These are phyloP conservation scores for Oreochromis grahami DNA, from an alignment of 2,797 vertebrate species.

Conservation along the genomic window DNA sequence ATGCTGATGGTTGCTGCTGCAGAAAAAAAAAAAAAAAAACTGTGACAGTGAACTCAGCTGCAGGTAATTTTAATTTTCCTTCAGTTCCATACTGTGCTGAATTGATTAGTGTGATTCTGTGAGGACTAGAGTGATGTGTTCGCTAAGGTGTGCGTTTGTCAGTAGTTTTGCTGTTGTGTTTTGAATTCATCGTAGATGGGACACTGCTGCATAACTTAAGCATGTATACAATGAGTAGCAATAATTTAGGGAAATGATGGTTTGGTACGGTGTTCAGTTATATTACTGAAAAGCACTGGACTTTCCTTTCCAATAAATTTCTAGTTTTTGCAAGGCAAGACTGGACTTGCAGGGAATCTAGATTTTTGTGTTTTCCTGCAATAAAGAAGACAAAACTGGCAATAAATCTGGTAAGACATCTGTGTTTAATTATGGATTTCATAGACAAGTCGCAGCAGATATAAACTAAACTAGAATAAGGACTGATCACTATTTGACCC, in stretches of 20 bases:
- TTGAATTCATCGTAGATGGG: accelerated
- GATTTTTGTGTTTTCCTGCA: not conserved
- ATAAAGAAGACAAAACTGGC: not conserved
- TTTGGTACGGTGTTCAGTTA: not conserved
- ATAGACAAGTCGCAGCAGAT: not conserved
- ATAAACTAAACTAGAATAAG: not conserved
- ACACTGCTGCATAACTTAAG: not conserved
- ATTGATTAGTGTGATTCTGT: not conserved
- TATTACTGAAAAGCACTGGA: not conserved
- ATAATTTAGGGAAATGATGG: not conserved
- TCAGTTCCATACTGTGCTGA: not conserved
- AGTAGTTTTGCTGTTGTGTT: not conserved
- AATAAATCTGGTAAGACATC: not conserved
- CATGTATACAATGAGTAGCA: not conserved
- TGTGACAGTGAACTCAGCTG: not conserved
- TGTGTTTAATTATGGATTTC: not conserved
- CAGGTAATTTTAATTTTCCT: not conserved
- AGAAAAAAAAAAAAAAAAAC: not conserved
- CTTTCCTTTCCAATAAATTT: not conserved
- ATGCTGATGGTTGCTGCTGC: not conserved
- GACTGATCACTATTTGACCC: not conserved
- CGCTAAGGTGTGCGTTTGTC: accelerated
- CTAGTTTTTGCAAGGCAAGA: not conserved
- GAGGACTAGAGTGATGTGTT: not conserved
- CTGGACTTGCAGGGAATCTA: not conserved